Conservation (phyloP, 2,797 vertebrate genomes). For the Xenentodon cancila region DNA sequence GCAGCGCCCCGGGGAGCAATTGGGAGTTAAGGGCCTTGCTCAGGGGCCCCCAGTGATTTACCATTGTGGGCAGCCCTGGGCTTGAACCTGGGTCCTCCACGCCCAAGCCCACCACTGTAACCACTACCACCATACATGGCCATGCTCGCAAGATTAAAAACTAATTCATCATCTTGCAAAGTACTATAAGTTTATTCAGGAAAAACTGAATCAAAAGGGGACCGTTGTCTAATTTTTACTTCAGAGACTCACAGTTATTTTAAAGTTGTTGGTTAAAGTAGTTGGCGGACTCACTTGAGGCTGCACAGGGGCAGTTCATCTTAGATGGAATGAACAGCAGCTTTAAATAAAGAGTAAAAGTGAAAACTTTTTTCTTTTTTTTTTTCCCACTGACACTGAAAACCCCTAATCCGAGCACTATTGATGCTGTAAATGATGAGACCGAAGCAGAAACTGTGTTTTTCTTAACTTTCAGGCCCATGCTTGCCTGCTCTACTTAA, state of each 20-base stretch:
- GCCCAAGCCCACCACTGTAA: no score
- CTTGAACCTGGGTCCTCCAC: no score
- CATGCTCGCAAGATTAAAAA: conserved; percentile 17
- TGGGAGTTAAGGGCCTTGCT: no score
- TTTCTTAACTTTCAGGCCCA: conserved; percentile 16
- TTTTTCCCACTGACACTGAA: conserved; percentile 31
- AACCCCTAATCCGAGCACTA: conserved; percentile 15
- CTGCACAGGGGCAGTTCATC: conserved; percentile 24
- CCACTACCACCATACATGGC: no score
- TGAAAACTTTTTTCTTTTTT: conserved; percentile 12
- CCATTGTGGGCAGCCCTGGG: no score
- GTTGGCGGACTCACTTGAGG: conserved; percentile 30
- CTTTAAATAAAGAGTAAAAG: conserved; percentile 59
- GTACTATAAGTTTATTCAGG: conserved; percentile 20
- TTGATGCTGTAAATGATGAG: conserved; percentile 11
- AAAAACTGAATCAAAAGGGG: conserved; percentile 20
- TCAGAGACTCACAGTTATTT: conserved; percentile 48
- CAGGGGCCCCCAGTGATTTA: no score
- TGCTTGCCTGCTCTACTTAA: conserved; percentile 40
- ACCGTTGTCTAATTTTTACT: conserved; percentile 47
- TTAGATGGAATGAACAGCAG: conserved; percentile 34
- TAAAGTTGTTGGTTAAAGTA: conserved; percentile 49
- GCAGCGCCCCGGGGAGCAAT: no score
- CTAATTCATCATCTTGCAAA: not conserved
- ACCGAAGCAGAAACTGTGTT: conserved; percentile 12